A percentile compares a stretch with the other conserved stretches of the same genome.
These are phyloP conservation scores for Chrysolina oricalcia DNA, from an alignment of 2,888 invertebrate genomes.

Conservation along the genomic window DNA sequence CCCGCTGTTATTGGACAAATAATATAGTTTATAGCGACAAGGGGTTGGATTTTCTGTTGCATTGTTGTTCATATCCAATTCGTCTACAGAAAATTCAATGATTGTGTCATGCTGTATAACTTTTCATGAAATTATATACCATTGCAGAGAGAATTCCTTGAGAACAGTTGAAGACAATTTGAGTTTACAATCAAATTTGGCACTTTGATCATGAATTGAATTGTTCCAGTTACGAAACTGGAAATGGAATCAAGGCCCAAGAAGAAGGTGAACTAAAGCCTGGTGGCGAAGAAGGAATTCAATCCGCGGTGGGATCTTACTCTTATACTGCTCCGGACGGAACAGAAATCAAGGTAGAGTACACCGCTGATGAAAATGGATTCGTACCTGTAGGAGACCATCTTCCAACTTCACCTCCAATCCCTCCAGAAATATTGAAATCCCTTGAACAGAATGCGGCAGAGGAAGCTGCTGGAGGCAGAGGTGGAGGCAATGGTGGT, in stretches of 20 bases:
- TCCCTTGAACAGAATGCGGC: slow-evolving; percentile 74
- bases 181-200: too few relatives aligned
- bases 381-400: slow-evolving; percentile 76
- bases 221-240: slow-evolving; percentile 75
- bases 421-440: slow-evolving; percentile 78
- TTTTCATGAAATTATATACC: too few relatives aligned
- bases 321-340: slow-evolving; percentile 81
- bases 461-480: slow-evolving; percentile 67
- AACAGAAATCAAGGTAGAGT: slow-evolving; percentile 74
- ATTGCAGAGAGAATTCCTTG: too few relatives aligned
- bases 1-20: too few relatives aligned
- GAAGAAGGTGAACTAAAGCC: slow-evolving; percentile 77
- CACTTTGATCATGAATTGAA: too few relatives aligned
- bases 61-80: too few relatives aligned
- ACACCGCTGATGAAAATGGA: slow-evolving; percentile 80
- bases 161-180: too few relatives aligned
- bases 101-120: too few relatives aligned
- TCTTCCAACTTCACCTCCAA: slow-evolving; percentile 78
- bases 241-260: slow-evolving; percentile 78
- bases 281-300: slow-evolving; percentile 75
- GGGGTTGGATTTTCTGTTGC: too few relatives aligned
- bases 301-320: slow-evolving; percentile 76
- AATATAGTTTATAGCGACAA: too few relatives aligned
- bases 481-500: slow-evolving; percentile 56
- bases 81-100: too few relatives aligned